Evolutionary conservation across 2,888 invertebrate genomes (phyloP), one percentile per base, ranked within the genome.

Genomic region (Mythimna loreyi): DNA sequence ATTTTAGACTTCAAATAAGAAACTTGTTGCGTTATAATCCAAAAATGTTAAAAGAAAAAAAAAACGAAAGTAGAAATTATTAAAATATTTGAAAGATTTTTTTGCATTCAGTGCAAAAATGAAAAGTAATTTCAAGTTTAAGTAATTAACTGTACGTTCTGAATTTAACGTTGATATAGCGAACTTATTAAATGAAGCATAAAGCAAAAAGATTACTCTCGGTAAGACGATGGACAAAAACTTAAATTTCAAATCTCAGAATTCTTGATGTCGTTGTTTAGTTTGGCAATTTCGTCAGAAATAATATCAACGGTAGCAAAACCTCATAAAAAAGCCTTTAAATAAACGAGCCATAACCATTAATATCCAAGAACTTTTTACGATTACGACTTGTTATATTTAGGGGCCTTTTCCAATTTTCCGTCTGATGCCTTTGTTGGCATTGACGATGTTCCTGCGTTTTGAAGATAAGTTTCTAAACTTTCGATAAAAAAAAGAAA

Each of bases 311-410:
- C 47, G 49, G 79, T 53, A 66, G 66, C 49, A 28, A 75, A 68
- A 47, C 43, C 33, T 64, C 67, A 68, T 78, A 82, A 82, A 83
- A 78, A 60, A 40, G 7, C 67, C 49, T 50, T 64, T 56, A 78
- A 84, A 82, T 84, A 82, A 79, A 79, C 69, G 69, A 70, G 72
- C 74, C 33, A 78, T 81, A 74, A 82, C 79, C 70, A 68, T 81
- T 81, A 78, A 78, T 81, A 78, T 63, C 56, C 78, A 62, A 62
- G 66, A 81, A 82, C 66, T 78, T 82, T 82, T 81, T 84, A 84
- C 66, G 84, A 70, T 84, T 78, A 84, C 68, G 68, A 71, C 71
- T 82, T 81, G 80, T 82, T 71, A 84, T 66, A 75, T 81, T 71
- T 70, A 68, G 50, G 36, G 65, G 25, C 33, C 43, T 56, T 53